phyloP scores from a whole-genome alignment of 2,888 invertebrate species.

The Gymnosoma rotundatum region DNA sequence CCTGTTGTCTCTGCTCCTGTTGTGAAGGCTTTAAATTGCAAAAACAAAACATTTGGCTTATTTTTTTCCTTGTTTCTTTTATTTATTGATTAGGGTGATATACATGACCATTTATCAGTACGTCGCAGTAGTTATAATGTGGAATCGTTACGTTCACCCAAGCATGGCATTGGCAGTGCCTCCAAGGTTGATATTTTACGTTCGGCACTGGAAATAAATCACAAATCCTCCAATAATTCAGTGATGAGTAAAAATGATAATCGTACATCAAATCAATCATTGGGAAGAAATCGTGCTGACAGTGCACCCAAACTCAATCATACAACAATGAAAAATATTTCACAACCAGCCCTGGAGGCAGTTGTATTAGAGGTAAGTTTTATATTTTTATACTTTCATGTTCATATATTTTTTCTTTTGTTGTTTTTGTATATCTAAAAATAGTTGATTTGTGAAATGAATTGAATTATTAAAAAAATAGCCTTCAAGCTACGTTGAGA shows the following conservation, averaged over 20 bases:
- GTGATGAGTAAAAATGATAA: conserved; percentile 81
- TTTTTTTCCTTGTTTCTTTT: conserved; percentile 41
- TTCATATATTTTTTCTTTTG: not conserved
- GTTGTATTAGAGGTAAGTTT: conserved; percentile 84
- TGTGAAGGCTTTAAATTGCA: too few species aligned
- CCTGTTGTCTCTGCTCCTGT: too few species aligned
- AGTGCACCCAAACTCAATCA: conserved; percentile 85
- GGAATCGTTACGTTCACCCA: conserved; percentile 79
- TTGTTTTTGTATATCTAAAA: not conserved
- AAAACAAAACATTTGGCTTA: not conserved
- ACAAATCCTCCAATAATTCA: conserved; percentile 83
- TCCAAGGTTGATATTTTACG: conserved; percentile 86
- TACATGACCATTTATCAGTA: conserved; percentile 82
- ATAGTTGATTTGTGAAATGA: not conserved
- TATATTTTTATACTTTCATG: not conserved
- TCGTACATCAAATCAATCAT: conserved; percentile 85
- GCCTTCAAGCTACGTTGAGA: too few species aligned
- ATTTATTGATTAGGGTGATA: conserved; percentile 77
- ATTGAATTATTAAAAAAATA: too few species aligned
- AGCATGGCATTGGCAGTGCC: conserved; percentile 81
- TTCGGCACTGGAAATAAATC: conserved; percentile 87
- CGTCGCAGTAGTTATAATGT: conserved; percentile 82
- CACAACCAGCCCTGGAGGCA: conserved; percentile 84
- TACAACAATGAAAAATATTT: conserved; percentile 84
- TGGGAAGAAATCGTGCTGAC: conserved; percentile 84